phyloP scores from a whole-genome alignment of 2,888 invertebrate species.

The Zelleria hepariella region DNA sequence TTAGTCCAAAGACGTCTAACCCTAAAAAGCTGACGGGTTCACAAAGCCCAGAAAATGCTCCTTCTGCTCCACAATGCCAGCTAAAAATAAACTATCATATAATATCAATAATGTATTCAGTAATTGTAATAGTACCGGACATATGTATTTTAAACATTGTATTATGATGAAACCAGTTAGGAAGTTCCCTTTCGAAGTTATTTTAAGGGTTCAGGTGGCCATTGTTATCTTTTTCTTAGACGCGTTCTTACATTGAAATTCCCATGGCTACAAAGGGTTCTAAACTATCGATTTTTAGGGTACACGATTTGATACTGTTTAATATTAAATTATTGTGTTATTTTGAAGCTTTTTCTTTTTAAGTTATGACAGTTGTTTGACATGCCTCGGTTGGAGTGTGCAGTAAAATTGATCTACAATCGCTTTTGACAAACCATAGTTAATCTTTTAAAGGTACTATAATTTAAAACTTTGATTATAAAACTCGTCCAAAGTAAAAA shows the following conservation, averaged over 20 bases:
- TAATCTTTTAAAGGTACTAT: conserved; percentile 1
- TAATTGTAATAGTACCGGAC: conserved; percentile 36
- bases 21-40: conserved; percentile 6
- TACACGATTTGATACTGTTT: conserved; percentile 34
- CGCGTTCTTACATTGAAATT: conserved; percentile 49
- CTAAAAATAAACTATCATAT: conserved; percentile 69
- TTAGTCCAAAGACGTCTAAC: conserved; percentile 21
- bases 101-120: conserved; percentile 68
- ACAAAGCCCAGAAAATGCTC: conserved; percentile 28
- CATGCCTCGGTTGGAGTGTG: conserved; percentile 36
- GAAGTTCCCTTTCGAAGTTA: conserved; percentile 21
- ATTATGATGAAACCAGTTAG: conserved; percentile 66
- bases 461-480: not conserved
- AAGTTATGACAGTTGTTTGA: conserved; percentile 54
- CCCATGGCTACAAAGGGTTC: conserved; percentile 51
- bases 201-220: conserved; percentile 32
- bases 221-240: conserved; percentile 26
- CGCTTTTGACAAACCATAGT: conserved; percentile 20
- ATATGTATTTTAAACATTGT: conserved; percentile 69
- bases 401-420: conserved; percentile 37
- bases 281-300: conserved; percentile 50
- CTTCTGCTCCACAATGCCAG: conserved; percentile 36
- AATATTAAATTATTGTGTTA: conserved; percentile 52
- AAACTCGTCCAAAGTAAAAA: no score
- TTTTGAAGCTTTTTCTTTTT: conserved; percentile 21